phyloP scores from a whole-genome alignment of 2,888 invertebrate species.

The Tholera decimalis region DNA sequence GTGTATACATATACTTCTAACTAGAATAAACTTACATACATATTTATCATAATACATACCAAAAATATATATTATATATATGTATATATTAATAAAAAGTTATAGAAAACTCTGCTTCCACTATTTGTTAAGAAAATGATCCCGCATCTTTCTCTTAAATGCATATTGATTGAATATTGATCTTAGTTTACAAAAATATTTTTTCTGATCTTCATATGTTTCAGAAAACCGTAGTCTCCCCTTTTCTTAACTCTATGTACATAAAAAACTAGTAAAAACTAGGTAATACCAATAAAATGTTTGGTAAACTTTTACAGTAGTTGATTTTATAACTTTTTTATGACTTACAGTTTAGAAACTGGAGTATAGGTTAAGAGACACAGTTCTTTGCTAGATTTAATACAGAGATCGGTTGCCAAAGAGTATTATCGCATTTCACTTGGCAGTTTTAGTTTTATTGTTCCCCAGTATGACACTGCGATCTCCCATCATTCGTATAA shows the following conservation, averaged over 20 bases:
- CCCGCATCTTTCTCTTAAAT: no score
- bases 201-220: no score
- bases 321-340: constrained; percentile 47
- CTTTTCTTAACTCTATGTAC: background rate
- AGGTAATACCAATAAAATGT: constrained; percentile 19
- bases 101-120: no score
- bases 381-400: constrained; percentile 24
- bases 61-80: no score
- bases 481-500: no score
- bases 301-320: constrained; percentile 34
- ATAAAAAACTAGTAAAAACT: constrained; percentile 15
- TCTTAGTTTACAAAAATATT: no score
- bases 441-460: constrained; percentile 10
- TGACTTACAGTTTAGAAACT: constrained; percentile 28
- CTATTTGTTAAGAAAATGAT: no score
- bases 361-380: constrained; percentile 9
- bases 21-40: no score
- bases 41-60: no score
- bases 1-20: no score
- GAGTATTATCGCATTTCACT: background rate
- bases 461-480: background rate
- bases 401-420: constrained; percentile 37
- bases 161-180: no score
- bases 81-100: no score
- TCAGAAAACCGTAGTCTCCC: background rate